Conservation (phyloP, 2,113 vertebrate species). For the Sebastes fasciatus region DNA sequence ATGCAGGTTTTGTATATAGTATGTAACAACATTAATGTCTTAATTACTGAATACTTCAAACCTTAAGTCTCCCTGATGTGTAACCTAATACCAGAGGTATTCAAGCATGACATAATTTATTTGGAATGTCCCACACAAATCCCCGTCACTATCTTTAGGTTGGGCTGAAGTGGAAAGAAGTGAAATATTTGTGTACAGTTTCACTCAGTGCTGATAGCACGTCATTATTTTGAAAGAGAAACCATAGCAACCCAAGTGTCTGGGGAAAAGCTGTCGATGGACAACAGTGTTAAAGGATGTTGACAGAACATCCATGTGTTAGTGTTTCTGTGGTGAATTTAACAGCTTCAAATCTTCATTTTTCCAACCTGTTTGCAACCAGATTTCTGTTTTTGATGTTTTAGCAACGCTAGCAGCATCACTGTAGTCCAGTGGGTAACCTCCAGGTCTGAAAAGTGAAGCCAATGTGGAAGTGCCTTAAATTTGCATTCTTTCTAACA, state of each 20-base stretch:
- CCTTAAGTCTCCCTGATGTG: not conserved
- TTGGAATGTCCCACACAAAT: not conserved
- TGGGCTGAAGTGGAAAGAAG: not conserved
- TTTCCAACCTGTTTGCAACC: not conserved
- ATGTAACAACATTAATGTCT: not conserved
- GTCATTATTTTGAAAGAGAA: conserved; percentile 6
- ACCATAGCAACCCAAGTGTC: conserved; percentile 13
- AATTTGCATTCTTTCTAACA: too few species aligned
- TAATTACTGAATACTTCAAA: not conserved
- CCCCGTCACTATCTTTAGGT: not conserved
- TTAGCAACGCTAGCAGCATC: too few species aligned
- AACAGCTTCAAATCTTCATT: not conserved
- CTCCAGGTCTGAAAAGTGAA: too few species aligned
- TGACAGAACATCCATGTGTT: not conserved
- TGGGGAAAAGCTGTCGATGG: not conserved
- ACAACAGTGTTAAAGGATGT: conserved; percentile 1
- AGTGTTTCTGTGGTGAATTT: not conserved
- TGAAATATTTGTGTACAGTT: not conserved
- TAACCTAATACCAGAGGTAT: not conserved
- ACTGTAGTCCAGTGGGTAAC: too few species aligned
- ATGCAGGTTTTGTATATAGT: not conserved
- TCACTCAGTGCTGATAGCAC: not conserved
- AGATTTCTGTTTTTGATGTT: too few species aligned
- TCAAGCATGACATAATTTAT: conserved; percentile 14
- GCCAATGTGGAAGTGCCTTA: too few species aligned